Percentiles rank a stretch among this genome's conserved stretches.
Conservation (phyloP, 2,113 vertebrate genomes). For the Sylvicapra grimmia region DNA sequence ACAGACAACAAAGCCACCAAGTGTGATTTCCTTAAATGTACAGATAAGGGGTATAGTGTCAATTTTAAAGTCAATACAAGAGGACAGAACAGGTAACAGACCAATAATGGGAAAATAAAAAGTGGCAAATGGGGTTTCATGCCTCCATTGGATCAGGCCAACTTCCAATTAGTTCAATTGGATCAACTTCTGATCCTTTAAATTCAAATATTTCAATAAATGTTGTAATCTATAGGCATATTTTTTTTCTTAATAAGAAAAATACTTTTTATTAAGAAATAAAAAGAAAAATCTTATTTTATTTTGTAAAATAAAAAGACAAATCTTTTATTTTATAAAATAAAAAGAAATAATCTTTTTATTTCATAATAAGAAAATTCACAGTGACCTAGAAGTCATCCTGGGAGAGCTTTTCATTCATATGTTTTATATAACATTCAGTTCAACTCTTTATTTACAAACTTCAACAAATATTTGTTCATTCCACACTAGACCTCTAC, state of each 20-base stretch:
- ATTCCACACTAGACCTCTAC: not conserved
- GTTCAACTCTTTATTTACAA: not conserved
- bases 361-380: not conserved
- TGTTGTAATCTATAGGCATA: not conserved
- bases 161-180: not conserved
- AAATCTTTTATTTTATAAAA: not conserved
- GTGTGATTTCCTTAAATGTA: not conserved
- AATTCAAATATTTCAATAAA: not conserved
- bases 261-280: not conserved
- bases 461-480: not conserved
- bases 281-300: not conserved
- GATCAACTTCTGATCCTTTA: not conserved
- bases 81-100: not conserved
- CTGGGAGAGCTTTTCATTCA: not conserved
- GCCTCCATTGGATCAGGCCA: not conserved
- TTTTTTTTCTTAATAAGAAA: not conserved
- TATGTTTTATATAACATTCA: not conserved
- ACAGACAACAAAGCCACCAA: not conserved
- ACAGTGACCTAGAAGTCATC: not conserved
- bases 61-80: not conserved
- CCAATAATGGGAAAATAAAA: not conserved
- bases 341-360: not conserved
- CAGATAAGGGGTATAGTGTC: not conserved
- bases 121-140: not conserved
- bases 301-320: not conserved